phyloP scores from a whole-genome alignment of 2,113 vertebrate species.

The Anhinga anhinga region DNA sequence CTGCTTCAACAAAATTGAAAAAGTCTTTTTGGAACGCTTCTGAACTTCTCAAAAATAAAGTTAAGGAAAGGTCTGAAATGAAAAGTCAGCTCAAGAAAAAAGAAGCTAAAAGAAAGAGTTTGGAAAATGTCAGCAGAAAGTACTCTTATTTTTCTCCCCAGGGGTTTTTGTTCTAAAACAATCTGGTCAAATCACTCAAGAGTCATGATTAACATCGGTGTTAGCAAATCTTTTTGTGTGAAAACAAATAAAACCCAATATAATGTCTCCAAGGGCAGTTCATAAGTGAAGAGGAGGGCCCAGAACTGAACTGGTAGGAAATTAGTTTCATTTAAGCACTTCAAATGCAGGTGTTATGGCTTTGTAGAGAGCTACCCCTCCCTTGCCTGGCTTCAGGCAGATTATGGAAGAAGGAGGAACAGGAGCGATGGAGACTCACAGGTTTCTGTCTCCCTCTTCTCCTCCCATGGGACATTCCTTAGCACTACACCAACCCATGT shows the following conservation, averaged over 20 bases:
- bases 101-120: background rate
- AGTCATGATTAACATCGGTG: background rate
- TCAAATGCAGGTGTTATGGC: background rate
- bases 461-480: background rate
- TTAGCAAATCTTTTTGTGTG: conserved; percentile 21
- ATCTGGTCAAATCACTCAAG: conserved; percentile 20
- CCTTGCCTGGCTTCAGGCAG: background rate
- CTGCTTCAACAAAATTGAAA: conserved; percentile 38
- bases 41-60: conserved; percentile 30
- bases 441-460: background rate
- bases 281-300: background rate
- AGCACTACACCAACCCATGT: rapidly evolving
- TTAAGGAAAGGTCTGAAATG: conserved; percentile 59
- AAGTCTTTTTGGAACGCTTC: background rate
- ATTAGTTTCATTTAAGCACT: background rate
- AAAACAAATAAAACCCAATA: background rate
- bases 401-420: background rate
- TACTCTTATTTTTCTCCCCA: background rate
- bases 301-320: background rate
- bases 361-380: background rate
- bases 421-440: background rate
- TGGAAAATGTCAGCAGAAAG: conserved; percentile 30
- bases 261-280: background rate
- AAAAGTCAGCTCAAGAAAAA: conserved; percentile 46
- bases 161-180: conserved; percentile 19